phyloP scores from a whole-genome alignment of 2,797 vertebrate genomes.

The Halcyon smyrnensis region DNA sequence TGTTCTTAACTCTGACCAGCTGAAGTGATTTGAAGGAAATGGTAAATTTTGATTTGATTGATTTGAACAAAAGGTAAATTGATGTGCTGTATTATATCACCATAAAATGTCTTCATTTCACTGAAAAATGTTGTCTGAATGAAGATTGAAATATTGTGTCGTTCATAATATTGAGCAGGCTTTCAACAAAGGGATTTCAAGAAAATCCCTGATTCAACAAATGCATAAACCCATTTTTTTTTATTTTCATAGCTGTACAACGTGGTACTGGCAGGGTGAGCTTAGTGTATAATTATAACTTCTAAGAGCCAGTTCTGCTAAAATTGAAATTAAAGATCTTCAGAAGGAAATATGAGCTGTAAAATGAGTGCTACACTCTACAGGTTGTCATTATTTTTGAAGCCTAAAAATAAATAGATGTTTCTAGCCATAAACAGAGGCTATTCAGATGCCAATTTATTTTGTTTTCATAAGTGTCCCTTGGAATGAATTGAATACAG shows the following conservation, averaged over 20 bases:
- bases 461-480: slow-evolving; percentile 35
- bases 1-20: neutral
- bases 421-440: slow-evolving; percentile 26
- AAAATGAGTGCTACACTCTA: neutral
- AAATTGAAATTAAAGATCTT: neutral
- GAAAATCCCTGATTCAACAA: slow-evolving; percentile 31
- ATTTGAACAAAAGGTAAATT: neutral
- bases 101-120: slow-evolving; percentile 16
- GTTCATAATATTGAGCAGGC: neutral
- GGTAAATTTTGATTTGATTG: neutral
- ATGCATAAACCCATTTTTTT: neutral
- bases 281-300: neutral
- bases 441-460: slow-evolving; percentile 23
- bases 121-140: neutral
- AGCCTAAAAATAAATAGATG: slow-evolving; percentile 28
- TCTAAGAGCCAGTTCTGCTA: slow-evolving; percentile 10
- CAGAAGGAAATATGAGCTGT: neutral
- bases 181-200: slow-evolving; percentile 29
- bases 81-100: neutral
- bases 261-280: neutral
- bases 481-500: slow-evolving; percentile 21
- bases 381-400: slow-evolving; percentile 13
- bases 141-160: neutral
- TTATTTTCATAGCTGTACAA: neutral
- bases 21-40: neutral